Evolutionary conservation across 2,888 invertebrate species (phyloP).

Genomic region (Cetonia aurata): DNA sequence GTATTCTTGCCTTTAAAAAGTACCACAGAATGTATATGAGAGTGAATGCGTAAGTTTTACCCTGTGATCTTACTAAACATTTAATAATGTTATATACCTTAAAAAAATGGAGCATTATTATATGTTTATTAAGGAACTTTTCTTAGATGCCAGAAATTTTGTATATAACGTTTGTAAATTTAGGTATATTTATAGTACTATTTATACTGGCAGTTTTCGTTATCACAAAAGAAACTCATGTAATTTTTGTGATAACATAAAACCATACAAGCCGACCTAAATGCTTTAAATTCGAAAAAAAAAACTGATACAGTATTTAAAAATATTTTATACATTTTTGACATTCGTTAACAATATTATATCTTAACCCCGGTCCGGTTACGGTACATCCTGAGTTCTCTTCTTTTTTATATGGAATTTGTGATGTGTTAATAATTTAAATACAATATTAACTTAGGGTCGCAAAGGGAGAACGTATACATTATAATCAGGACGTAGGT

Average conservation of each 20-base stretch:
- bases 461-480: conserved; percentile 33
- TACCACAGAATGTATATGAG: conserved; percentile 36
- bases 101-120: conserved; percentile 7
- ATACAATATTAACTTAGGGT: conserved; percentile 42
- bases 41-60: conserved; percentile 39
- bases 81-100: conserved; percentile 32
- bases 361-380: conserved; percentile 41
- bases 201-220: conserved; percentile 35
- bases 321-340: conserved; percentile 47
- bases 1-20: conserved; percentile 51
- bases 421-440: conserved; percentile 53
- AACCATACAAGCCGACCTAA: conserved; percentile 25
- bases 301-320: conserved; percentile 49
- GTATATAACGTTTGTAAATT: conserved; percentile 42
- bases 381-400: conserved; percentile 43
- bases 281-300: conserved; percentile 46
- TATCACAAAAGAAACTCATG: conserved; percentile 18
- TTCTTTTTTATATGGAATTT: conserved; percentile 42
- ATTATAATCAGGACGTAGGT: conserved; percentile 42
- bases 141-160: conserved; percentile 38
- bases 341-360: conserved; percentile 37
- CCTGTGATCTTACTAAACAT: conserved; percentile 43
- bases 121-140: conserved; percentile 25
- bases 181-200: conserved; percentile 44
- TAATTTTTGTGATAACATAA: conserved; percentile 19